Conservation (phyloP, 2,888 invertebrate genomes). For the Idaea straminata region DNA sequence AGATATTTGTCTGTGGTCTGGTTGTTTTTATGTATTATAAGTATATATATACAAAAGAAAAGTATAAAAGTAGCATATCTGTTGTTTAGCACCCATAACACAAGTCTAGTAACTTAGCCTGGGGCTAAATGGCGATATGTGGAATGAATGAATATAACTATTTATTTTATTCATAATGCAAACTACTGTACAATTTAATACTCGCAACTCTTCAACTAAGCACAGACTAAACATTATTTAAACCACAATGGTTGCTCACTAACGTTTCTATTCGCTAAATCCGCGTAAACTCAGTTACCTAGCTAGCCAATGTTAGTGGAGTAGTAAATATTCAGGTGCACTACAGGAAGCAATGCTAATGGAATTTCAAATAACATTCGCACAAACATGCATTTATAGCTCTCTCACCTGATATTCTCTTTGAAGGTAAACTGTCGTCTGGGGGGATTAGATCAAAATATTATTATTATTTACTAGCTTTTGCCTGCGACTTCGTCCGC, state of each 20-base stretch:
- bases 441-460: neutral
- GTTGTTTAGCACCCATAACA: too few relatives aligned
- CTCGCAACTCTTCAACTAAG: neutral
- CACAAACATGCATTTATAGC: slow-evolving; percentile 27
- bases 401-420: slow-evolving; percentile 6
- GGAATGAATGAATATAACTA: too few relatives aligned
- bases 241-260: neutral
- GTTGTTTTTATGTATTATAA: too few relatives aligned
- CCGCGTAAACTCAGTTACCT: neutral
- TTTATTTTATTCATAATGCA: too few relatives aligned
- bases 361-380: slow-evolving; percentile 41
- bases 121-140: too few relatives aligned
- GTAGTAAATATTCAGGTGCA: slow-evolving; percentile 38
- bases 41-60: too few relatives aligned
- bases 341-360: slow-evolving; percentile 34
- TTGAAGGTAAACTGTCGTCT: neutral
- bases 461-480: neutral
- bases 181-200: neutral
- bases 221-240: neutral
- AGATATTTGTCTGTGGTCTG: too few relatives aligned
- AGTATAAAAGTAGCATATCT: too few relatives aligned
- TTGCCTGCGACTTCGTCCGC: too few relatives aligned
- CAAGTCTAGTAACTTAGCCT: too few relatives aligned
- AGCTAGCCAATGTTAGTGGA: slow-evolving; percentile 8
- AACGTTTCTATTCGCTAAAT: neutral